Evolutionary conservation across 2,888 invertebrate species (phyloP).

Genomic region (Xylota sylvarum): DNA sequence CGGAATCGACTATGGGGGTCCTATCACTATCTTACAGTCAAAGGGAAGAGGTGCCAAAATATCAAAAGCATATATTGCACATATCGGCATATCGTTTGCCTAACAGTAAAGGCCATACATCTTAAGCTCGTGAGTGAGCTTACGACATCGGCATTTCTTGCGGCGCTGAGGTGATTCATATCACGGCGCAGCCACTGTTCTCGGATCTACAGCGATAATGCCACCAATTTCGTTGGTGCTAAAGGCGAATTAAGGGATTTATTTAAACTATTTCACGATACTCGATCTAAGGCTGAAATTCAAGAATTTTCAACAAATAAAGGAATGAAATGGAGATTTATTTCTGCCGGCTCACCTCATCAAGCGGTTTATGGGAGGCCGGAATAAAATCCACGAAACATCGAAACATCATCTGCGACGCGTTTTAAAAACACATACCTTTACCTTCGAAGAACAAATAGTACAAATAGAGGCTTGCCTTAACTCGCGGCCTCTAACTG

Average conservation of each 20-base stretch:
- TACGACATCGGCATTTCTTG: constrained; percentile 34
- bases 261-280: constrained; percentile 27
- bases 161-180: constrained; percentile 14
- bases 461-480: constrained; percentile 26
- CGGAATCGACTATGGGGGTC: constrained; percentile 2
- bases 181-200: constrained; percentile 30
- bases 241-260: constrained; percentile 21
- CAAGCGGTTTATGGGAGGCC: constrained; percentile 34
- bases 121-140: constrained; percentile 36
- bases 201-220: constrained; percentile 34
- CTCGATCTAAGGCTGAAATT: constrained; percentile 12
- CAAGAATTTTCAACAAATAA: constrained; percentile 25
- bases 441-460: constrained; percentile 42
- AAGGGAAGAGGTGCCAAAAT: constrained; percentile 8
- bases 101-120: constrained; percentile 29
- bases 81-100: constrained; percentile 46
- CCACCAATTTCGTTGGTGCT: constrained; percentile 39
- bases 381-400: constrained; percentile 30
- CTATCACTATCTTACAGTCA: background rate
- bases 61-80: constrained; percentile 5
- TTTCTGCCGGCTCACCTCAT: constrained; percentile 28
- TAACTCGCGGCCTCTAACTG: constrained; percentile 33
- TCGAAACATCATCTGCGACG: constrained; percentile 27
- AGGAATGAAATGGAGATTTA: constrained; percentile 38
- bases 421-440: constrained; percentile 27